Conservation (phyloP, 2,113 vertebrate species). For the Poeciliopsis prolifica region DNA sequence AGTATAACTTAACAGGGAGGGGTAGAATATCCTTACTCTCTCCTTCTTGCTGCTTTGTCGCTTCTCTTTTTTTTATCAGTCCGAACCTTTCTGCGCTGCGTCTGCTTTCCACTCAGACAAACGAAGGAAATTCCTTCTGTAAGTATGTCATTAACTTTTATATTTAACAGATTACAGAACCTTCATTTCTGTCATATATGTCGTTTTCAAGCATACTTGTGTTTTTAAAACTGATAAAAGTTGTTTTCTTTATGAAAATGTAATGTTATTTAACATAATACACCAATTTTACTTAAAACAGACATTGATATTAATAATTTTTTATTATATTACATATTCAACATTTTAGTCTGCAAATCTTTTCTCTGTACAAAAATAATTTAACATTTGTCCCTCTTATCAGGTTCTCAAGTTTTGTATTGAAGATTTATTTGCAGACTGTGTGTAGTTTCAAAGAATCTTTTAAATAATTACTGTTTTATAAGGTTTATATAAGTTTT, state of each 20-base stretch:
- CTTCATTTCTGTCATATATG: neutral
- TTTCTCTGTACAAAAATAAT: neutral
- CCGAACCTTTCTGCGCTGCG: neutral
- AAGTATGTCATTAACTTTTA: conserved; percentile 53
- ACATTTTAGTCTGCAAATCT: neutral
- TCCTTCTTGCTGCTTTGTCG: conserved; percentile 47
- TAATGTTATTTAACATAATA: too few relatives aligned
- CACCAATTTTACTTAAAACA: too few relatives aligned
- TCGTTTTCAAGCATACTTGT: neutral
- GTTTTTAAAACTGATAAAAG: neutral
- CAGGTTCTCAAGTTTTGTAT: neutral
- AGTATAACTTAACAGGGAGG: conserved; percentile 36
- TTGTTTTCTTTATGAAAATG: too few relatives aligned
- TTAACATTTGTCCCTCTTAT: neutral
- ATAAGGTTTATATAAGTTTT: too few relatives aligned
- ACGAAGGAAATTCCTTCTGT: conserved; percentile 39
- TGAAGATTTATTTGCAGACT: neutral
- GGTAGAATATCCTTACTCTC: conserved; percentile 52
- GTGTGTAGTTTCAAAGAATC: neutral
- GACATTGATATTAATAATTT: too few relatives aligned
- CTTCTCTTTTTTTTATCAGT: conserved; percentile 13
- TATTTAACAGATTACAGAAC: neutral
- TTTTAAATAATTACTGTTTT: neutral
- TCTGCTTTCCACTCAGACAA: conserved; percentile 21
- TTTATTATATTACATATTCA: too few relatives aligned